Evolutionary conservation across 2,797 vertebrate species (phyloP).

Genomic region (Distichodus sexfasciatus): DNA sequence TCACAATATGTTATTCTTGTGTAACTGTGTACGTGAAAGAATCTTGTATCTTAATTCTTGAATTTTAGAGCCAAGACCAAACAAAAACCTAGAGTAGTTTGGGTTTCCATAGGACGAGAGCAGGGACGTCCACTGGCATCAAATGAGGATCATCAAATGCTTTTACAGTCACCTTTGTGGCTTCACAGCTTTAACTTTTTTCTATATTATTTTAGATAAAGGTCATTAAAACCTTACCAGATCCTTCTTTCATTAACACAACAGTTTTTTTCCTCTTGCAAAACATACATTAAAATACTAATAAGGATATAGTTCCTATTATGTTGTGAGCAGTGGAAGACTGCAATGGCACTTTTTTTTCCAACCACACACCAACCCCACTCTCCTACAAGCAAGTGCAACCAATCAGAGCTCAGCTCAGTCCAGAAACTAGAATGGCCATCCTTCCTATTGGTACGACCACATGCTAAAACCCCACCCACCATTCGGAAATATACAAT

Average conservation of each 20-base stretch:
- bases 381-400: conserved; percentile 50
- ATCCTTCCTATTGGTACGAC: conserved; percentile 48
- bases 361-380: conserved; percentile 55
- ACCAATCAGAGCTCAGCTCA: conserved; percentile 59
- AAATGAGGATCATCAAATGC: not conserved
- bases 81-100: not conserved
- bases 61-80: not conserved
- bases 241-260: conserved; percentile 21
- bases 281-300: conserved; percentile 53
- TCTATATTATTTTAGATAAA: conserved; percentile 15
- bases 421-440: conserved; percentile 52
- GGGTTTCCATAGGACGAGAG: not conserved
- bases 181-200: conserved; percentile 36
- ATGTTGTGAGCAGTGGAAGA: conserved; percentile 43
- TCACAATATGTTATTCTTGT: not conserved
- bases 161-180: conserved; percentile 10
- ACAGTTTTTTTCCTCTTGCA: conserved; percentile 54
- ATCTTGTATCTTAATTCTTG: not conserved
- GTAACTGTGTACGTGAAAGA: not conserved
- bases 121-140: not conserved
- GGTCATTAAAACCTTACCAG: conserved; percentile 31
- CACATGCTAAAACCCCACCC: conserved; percentile 50
- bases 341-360: conserved; percentile 41
- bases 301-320: conserved; percentile 58
- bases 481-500: conserved; percentile 51